phyloP scores from a whole-genome alignment of 1,140 invertebrate species.

The Drosophila paulistorum region DNA sequence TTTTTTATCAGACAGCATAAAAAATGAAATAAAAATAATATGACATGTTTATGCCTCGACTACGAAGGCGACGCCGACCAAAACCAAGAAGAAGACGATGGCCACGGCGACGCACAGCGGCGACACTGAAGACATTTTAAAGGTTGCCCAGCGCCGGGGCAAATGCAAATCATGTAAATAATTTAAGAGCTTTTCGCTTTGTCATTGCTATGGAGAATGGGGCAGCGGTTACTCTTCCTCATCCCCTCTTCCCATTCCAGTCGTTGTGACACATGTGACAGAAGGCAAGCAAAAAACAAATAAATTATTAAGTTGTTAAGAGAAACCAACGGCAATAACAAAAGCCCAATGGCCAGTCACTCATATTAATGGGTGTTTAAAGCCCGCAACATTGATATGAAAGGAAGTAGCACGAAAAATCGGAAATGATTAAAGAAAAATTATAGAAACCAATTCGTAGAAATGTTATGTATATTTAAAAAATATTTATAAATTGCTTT shows the following conservation, averaged over 20 bases:
- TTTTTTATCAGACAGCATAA: constrained; percentile 71
- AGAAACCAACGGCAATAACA: constrained; percentile 24
- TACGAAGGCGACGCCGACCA: constrained; percentile 29
- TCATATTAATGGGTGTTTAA: constrained; percentile 61
- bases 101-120: constrained; percentile 14
- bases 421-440: constrained; percentile 13
- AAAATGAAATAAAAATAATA: constrained; percentile 72
- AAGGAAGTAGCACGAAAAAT: constrained; percentile 11
- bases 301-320: constrained; percentile 78
- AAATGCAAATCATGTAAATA: constrained; percentile 76
- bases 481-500: neutral
- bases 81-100: neutral
- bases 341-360: constrained; percentile 53
- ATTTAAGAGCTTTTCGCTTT: constrained; percentile 54
- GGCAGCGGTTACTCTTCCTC: constrained; percentile 32
- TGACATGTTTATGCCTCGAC: constrained; percentile 73
- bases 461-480: neutral
- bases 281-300: constrained; percentile 38
- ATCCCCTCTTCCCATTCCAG: neutral
- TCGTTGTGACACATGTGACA: constrained; percentile 62
- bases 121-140: constrained; percentile 59
- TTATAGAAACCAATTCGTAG: neutral
- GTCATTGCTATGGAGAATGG: neutral
- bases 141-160: constrained; percentile 54
- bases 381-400: constrained; percentile 43